These are phyloP conservation scores for Oreochromis mossambicus DNA, from an alignment of 2,797 vertebrate genomes.

Conservation along the genomic window DNA sequence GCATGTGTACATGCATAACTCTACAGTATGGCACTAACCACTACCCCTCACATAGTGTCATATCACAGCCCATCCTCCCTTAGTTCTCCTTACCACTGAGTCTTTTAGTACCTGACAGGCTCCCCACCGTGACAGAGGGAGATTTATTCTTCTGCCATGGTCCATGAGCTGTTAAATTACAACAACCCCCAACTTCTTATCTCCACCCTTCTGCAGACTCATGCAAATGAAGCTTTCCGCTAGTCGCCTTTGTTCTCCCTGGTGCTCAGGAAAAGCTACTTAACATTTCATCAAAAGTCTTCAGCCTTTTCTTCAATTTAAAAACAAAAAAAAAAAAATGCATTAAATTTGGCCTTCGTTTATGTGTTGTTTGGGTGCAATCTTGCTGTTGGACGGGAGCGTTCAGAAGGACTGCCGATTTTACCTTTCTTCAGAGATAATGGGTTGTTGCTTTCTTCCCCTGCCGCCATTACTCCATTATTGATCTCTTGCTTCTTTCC, in stretches of 20 bases:
- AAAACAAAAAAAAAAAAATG: background rate
- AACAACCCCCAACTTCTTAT: background rate
- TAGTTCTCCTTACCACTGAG: background rate
- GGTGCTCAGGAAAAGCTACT: conserved; percentile 25
- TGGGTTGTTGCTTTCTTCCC: conserved; percentile 43
- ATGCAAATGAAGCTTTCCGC: conserved; percentile 10
- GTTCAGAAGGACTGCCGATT: background rate
- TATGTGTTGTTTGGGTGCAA: background rate
- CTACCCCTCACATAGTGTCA: background rate
- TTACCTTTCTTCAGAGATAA: conserved; percentile 31
- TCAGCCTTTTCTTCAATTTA: background rate
- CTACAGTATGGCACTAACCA: conserved; percentile 10
- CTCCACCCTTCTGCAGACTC: conserved; percentile 16
- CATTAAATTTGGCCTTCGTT: background rate
- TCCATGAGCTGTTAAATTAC: conserved; percentile 1
- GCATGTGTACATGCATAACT: conserved; percentile 12
- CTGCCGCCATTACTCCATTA: conserved; percentile 72
- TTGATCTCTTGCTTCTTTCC: conserved; percentile 69
- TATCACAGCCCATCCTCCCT: background rate
- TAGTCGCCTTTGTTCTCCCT: conserved; percentile 53
- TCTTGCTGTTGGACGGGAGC: background rate
- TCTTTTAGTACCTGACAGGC: background rate
- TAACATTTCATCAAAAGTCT: conserved; percentile 3
- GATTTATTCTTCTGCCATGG: conserved; percentile 7
- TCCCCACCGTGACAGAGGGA: conserved; percentile 5